Percentiles rank a stretch among this genome's conserved stretches.
Evolutionary conservation across 2,113 vertebrate species (phyloP).

Genomic region (Ictalurus punctatus): DNA sequence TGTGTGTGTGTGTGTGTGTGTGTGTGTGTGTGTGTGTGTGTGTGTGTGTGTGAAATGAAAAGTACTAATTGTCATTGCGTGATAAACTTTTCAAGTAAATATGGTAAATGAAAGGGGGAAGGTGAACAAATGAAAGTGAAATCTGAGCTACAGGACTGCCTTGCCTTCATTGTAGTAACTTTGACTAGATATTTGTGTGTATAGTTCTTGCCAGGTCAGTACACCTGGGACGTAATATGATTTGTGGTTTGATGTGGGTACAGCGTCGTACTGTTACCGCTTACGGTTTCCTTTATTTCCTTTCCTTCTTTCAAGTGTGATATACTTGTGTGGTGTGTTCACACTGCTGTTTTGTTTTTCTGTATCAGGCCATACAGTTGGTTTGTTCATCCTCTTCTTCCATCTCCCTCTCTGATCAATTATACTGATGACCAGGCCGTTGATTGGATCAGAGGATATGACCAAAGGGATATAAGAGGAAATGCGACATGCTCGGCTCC

Average conservation of each 20-base stretch:
- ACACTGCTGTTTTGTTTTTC: background rate
- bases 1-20: background rate
- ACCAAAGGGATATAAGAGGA: background rate
- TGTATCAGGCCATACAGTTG: background rate
- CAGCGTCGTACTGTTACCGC: background rate
- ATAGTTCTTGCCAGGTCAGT: constrained; percentile 33
- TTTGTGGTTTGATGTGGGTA: background rate
- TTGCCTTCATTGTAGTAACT: constrained; percentile 4
- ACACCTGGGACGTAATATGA: background rate
- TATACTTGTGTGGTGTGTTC: background rate
- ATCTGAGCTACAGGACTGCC: constrained; percentile 19
- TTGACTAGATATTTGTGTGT: constrained; percentile 23
- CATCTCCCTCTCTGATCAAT: background rate
- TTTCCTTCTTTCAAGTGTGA: background rate
- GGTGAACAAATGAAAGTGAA: constrained; percentile 30
- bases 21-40: constrained; percentile 1
- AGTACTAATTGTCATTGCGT: constrained; percentile 64
- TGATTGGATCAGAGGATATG: background rate
- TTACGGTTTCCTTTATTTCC: background rate
- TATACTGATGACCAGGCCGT: background rate
- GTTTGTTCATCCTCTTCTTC: background rate
- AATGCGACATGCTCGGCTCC: background rate
- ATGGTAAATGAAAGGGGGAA: constrained; percentile 34
- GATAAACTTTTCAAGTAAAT: constrained; percentile 34
- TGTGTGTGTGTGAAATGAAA: constrained; percentile 55